Evolutionary conservation across 1,140 invertebrate genomes (phyloP), one percentile per base, ranked within the genome.

Genomic region (Hypothenemus hampei): DNA sequence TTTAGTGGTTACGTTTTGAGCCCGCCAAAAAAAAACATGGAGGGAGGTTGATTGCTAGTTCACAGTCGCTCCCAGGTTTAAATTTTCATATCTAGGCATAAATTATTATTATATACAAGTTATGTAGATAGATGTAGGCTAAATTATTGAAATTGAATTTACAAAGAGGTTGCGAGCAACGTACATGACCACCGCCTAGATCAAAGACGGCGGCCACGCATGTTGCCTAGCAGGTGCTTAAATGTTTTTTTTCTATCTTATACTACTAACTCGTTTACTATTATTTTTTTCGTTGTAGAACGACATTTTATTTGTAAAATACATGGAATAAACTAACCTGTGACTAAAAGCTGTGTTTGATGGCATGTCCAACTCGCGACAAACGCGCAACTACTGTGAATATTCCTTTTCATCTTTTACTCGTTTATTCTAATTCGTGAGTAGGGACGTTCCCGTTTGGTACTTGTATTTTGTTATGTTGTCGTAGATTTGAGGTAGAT

Each of bases 31-130:
- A n/a, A n/a, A n/a, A n/a, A n/a, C n/a, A n/a, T n/a, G n/a, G n/a
- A n/a, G n/a, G n/a, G n/a, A n/a, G n/a, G n/a, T n/a, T n/a, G n/a
- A n/a, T n/a, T n/a, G n/a, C n/a, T n/a, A n/a, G n/a, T n/a, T 61
- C 67, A 67, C 56, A 55, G 65, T 62, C 60, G 65, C 62, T 63
- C 58, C 63, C 62, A 61, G 57, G 45, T 54, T 58, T 58, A 57
- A 61, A 63, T 66, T 48, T 68, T 68, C 58, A 64, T 64, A 59
- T 59, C 57, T 68, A 67, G 67, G 64, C 67, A 62, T 67, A 67
- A 66, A 57, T 60, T 58, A 67, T 60, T n/a, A 67, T 60, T 58
- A 67, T 60, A 67, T n/a, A n/a, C n/a, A 50, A 65, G 61, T 64
- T 66, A 61, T 60, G 61, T 65, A 65, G 62, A 57, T 65, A 65